A percentile compares a stretch with the other conserved stretches of the same genome.
phyloP scores from a whole-genome alignment of 2,797 vertebrate species.

The Rallus crepitans region DNA sequence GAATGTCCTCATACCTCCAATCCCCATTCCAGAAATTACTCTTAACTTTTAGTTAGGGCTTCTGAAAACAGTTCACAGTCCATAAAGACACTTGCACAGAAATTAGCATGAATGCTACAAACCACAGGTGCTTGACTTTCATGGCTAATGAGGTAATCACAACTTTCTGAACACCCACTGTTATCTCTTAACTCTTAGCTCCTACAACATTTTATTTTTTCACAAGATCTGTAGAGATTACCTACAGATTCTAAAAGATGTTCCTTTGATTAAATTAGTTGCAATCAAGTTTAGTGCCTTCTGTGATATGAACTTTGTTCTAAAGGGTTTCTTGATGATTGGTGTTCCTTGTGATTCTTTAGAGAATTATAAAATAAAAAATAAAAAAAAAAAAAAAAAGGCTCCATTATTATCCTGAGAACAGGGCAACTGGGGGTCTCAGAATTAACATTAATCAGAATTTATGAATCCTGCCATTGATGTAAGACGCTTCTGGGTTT shows the following conservation, averaged over 20 bases:
- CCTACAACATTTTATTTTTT: not conserved
- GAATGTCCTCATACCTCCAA: not conserved
- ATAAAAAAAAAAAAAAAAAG: not conserved
- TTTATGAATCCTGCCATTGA: not conserved
- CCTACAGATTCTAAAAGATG: not conserved
- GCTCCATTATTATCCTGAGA: not conserved
- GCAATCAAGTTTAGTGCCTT: not conserved
- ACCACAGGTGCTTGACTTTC: not conserved
- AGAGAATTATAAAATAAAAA: not conserved
- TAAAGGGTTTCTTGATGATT: not conserved
- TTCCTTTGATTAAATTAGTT: not conserved
- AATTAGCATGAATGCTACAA: not conserved
- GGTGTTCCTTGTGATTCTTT: not conserved
- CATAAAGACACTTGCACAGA: not conserved
- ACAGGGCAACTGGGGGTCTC: not conserved
- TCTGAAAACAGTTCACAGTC: not conserved
- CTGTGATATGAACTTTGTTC: not conserved
- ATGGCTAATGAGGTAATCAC: not conserved
- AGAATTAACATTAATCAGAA: not conserved
- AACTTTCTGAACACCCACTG: not conserved
- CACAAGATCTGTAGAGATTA: not conserved
- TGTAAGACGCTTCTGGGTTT: not conserved
- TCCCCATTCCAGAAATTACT: not conserved
- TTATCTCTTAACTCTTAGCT: not conserved
- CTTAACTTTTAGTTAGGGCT: not conserved